These are phyloP conservation scores for Craniophora ligustri DNA, from an alignment of 2,888 invertebrate species.

Conservation along the genomic window DNA sequence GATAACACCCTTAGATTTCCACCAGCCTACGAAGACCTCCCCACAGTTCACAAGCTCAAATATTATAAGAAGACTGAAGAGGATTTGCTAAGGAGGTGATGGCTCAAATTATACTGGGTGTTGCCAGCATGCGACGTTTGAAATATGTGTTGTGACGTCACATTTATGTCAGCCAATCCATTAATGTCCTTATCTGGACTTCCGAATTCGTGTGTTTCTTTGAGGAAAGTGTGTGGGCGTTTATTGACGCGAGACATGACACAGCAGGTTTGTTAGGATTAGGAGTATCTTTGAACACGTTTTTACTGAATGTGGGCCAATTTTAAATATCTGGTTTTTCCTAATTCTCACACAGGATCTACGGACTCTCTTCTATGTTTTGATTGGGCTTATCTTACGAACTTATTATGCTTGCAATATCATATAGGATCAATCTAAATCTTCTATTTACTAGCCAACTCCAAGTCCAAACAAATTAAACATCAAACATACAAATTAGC, in stretches of 20 bases:
- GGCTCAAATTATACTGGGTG: conserved; percentile 64
- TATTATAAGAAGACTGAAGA: neutral
- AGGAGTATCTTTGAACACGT: conserved; percentile 15
- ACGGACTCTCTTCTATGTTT: neutral
- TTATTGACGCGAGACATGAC: conserved; percentile 81
- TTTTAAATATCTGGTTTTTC: neutral
- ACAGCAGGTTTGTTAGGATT: conserved; percentile 56
- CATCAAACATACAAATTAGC: no score
- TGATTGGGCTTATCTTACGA: no score
- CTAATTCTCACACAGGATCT: neutral
- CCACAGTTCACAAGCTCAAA: conserved; percentile 7
- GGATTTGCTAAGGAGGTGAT: neutral
- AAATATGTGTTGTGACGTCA: conserved; percentile 88
- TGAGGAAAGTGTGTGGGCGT: conserved; percentile 71
- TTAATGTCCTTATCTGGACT: conserved; percentile 86
- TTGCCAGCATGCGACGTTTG: conserved; percentile 79
- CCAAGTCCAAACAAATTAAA: no score
- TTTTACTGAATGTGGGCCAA: conserved; percentile 3
- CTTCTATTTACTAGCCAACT: no score
- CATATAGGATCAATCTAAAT: no score
- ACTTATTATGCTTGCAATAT: no score
- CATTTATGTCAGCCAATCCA: conserved; percentile 88
- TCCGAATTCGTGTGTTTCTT: conserved; percentile 83
- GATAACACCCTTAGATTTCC: conserved; percentile 74
- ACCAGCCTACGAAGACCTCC: conserved; percentile 63